Conservation (phyloP, 2,113 vertebrate genomes). For the Nycticebus coucang region DNA sequence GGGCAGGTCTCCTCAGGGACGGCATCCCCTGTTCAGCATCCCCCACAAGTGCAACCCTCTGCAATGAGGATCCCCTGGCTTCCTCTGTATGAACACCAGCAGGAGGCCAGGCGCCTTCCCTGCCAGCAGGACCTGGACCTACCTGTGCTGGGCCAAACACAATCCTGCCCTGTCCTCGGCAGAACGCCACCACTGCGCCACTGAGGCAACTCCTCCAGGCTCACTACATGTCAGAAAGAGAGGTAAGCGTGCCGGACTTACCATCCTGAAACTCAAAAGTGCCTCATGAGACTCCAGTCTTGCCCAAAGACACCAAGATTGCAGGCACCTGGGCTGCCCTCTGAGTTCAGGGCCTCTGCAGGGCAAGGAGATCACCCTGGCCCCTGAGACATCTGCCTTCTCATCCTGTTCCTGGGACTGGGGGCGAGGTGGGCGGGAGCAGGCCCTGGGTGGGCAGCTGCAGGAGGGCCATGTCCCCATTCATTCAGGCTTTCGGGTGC, state of each 20-base stretch:
- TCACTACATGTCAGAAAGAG: rapidly evolving
- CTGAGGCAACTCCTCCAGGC: rapidly evolving
- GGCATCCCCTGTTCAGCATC: neutral
- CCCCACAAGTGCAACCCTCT: neutral
- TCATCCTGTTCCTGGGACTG: neutral
- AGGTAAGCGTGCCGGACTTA: rapidly evolving
- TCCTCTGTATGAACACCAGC: neutral
- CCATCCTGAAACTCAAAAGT: neutral
- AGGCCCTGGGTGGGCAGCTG: slow-evolving; percentile 34
- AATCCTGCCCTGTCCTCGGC: rapidly evolving
- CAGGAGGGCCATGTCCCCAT: slow-evolving; percentile 68
- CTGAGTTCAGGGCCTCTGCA: rapidly evolving
- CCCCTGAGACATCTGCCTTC: neutral
- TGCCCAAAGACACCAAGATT: neutral
- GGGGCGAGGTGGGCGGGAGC: neutral
- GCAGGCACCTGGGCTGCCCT: too few relatives aligned
- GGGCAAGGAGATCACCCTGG: neutral
- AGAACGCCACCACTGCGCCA: rapidly evolving
- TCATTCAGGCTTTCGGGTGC: neutral
- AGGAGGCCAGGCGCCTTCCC: rapidly evolving
- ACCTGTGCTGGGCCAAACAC: neutral
- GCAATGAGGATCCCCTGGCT: rapidly evolving
- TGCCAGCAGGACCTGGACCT: neutral
- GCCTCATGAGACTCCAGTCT: neutral
- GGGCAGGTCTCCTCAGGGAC: neutral